A percentile compares a stretch with the other conserved stretches of the same genome.
phyloP scores from a whole-genome alignment of 2,888 invertebrate species.

The Papilio gigon region DNA sequence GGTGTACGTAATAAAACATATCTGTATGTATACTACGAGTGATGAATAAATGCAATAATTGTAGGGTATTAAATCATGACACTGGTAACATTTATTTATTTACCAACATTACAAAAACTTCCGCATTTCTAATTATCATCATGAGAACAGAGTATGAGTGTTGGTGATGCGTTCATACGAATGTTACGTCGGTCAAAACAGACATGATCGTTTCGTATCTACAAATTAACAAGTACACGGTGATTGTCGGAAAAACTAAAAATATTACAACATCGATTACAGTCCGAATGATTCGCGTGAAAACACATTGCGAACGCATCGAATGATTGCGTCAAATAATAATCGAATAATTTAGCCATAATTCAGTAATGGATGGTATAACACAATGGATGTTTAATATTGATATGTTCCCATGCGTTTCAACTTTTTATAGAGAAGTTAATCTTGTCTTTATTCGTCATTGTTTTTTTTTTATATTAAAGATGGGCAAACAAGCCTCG shows the following conservation, averaged over 20 bases:
- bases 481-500: too few species aligned
- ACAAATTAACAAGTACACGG: background rate
- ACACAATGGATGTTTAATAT: conserved; percentile 26
- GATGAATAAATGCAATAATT: too few species aligned
- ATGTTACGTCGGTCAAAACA: too few species aligned
- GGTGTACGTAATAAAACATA: too few species aligned
- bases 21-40: too few species aligned
- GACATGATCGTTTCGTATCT: background rate
- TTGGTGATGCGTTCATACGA: too few species aligned
- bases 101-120: too few species aligned
- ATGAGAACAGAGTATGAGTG: too few species aligned
- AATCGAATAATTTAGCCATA: conserved; percentile 31
- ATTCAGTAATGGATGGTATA: conserved; percentile 37
- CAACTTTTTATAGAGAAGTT: conserved; percentile 23
- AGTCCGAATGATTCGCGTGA: conserved; percentile 37
- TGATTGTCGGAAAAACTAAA: background rate
- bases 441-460: background rate
- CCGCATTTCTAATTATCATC: too few species aligned
- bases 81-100: too few species aligned
- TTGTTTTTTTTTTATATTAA: background rate
- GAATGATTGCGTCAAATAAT: conserved; percentile 41
- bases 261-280: conserved; percentile 12
- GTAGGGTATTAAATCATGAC: too few species aligned
- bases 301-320: conserved; percentile 39
- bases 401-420: conserved; percentile 36